Base-by-base conservation (phyloP, 1,140 invertebrate species). In the Oncopodura yosiiana region DNA sequence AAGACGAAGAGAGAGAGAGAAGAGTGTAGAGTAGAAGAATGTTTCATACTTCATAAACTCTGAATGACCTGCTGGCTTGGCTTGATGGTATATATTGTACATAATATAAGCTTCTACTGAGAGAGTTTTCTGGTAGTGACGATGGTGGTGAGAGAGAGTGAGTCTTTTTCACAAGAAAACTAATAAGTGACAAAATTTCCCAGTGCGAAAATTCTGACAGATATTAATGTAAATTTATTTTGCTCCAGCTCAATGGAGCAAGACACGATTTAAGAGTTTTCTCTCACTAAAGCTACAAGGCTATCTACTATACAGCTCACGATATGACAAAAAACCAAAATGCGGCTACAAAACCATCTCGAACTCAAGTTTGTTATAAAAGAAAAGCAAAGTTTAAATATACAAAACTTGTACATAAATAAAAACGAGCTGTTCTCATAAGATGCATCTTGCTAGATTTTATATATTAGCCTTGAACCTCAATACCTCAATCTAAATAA, bases 221-320 rank as follows among this genome's bases (percentile, higher is more conserved):
- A 56, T 56, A 56, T 56, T 56, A 56, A 56, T 56, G 54, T 56
- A 56, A 56, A 56, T 56, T 56, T 53, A 53, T 58, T 54, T 59
- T 53, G 43, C 43, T 49, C 30, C 51, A 36, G 57, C 52, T 59
- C 57, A 59, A 58, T 58, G 56, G 50, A 53, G 57, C 51, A 54
- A 32, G 57, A 59, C 51, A 59, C 51, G 44, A 59, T 59, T 59
- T 59, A 54, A 59, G 51, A 59, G 51, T 44, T 44, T 36, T 27
- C 39, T 19, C 23, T 34, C 37, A 41, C 38, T 29, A 34, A n/a
- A 18, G 26, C 52, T 9, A 23, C 29, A 27, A 19, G 23, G 18
- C n/a, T 30, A 8, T n/a, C 8, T 24, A 23, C 12, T 27, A 19
- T 29, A 51, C n/a, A 51, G 18, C 23, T 39, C 38, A 42, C 49